These are phyloP conservation scores for Canis aureus DNA, from an alignment of 2,113 vertebrate species.

Conservation along the genomic window DNA sequence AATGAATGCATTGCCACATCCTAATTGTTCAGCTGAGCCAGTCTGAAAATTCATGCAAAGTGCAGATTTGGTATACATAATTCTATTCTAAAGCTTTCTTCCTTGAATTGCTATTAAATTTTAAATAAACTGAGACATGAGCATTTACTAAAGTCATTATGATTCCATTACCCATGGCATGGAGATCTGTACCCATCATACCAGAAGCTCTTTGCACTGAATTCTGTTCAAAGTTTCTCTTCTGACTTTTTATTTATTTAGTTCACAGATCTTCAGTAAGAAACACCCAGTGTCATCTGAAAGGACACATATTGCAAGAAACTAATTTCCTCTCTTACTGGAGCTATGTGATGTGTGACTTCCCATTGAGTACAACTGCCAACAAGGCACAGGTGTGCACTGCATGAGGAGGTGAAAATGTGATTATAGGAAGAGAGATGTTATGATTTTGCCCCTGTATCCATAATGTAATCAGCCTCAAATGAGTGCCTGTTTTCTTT, in stretches of 20 bases:
- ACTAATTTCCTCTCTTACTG: conserved; percentile 57
- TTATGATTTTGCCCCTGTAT: not conserved
- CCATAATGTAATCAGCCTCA: conserved; percentile 17
- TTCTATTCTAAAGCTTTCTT: conserved; percentile 72
- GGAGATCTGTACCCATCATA: conserved; percentile 21
- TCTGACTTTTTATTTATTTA: conserved; percentile 64
- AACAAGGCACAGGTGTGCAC: conserved; percentile 70
- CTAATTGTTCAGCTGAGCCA: conserved; percentile 66
- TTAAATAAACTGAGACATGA: conserved; percentile 72
- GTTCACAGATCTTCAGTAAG: conserved; percentile 51
- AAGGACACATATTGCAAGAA: conserved; percentile 72
- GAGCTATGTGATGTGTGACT: conserved; percentile 48
- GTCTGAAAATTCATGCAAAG: conserved; percentile 62
- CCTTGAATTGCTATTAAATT: conserved; percentile 72
- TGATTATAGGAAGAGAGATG: not conserved
- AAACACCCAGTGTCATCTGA: conserved; percentile 57
- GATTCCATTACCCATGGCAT: not conserved
- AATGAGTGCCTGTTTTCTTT: conserved; percentile 20
- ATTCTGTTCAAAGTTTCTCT: conserved; percentile 63
- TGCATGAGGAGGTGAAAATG: conserved; percentile 48
- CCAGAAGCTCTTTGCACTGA: conserved; percentile 35
- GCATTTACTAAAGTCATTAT: conserved; percentile 68
- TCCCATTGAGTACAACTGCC: conserved; percentile 54
- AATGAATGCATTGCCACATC: not conserved
- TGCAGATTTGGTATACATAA: conserved; percentile 63